These are phyloP conservation scores for Lissocephala sabroskyi DNA, from an alignment of 2,888 invertebrate genomes.

Conservation along the genomic window DNA sequence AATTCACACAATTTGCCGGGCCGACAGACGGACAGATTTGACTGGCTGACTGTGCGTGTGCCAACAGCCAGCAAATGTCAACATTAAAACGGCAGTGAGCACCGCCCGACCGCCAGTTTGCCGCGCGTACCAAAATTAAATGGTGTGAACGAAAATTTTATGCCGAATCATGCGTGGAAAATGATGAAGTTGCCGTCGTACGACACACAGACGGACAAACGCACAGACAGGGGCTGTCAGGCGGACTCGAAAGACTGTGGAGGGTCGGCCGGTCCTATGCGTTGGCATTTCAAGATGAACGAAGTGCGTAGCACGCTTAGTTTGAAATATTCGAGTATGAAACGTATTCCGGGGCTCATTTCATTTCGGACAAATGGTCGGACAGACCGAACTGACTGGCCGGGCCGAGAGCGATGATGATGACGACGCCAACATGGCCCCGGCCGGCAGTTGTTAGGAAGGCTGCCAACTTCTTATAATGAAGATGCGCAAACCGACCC, in stretches of 20 bases:
- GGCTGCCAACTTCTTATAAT: conserved; percentile 36
- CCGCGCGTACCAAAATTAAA: conserved; percentile 46
- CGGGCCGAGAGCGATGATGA: too few relatives aligned
- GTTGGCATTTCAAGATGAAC: background rate
- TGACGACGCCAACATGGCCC: background rate
- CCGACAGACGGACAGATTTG: too few relatives aligned
- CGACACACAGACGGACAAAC: background rate
- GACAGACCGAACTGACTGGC: background rate
- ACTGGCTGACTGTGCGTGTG: conserved; percentile 53
- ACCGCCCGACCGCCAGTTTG: too few relatives aligned
- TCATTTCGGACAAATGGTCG: conserved; percentile 33
- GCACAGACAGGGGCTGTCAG: too few relatives aligned
- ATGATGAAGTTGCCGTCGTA: conserved; percentile 54
- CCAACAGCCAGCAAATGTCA: conserved; percentile 45
- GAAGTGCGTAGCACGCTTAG: conserved; percentile 37
- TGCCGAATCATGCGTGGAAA: conserved; percentile 64
- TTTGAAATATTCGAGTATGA: conserved; percentile 32
- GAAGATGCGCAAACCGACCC: conserved; percentile 42
- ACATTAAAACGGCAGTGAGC: conserved; percentile 48
- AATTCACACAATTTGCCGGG: conserved; percentile 58
- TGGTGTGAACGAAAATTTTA: conserved; percentile 64
- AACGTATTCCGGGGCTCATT: conserved; percentile 42
- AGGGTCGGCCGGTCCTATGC: background rate
- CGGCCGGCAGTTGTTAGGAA: conserved; percentile 26
- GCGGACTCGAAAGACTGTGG: background rate